phyloP scores from a whole-genome alignment of 2,797 vertebrate genomes.

The Valencia hispanica region DNA sequence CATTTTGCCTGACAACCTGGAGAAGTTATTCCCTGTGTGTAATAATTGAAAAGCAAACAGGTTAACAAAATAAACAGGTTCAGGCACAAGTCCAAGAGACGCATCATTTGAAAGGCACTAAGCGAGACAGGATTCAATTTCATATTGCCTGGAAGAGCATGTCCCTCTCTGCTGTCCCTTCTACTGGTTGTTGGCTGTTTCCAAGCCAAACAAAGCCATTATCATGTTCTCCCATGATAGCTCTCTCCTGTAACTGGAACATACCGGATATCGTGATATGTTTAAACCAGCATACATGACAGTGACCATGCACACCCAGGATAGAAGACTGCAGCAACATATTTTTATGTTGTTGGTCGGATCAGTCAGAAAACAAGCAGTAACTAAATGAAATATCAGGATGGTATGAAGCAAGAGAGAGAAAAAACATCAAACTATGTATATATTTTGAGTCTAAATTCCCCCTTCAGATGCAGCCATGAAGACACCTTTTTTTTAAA shows the following conservation, averaged over 20 bases:
- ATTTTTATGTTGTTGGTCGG: constrained; percentile 2
- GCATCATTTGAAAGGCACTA: constrained; percentile 73
- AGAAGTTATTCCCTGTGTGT: constrained; percentile 32
- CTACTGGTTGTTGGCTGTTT: constrained; percentile 44
- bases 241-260: constrained; percentile 31
- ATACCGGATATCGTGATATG: constrained; percentile 37
- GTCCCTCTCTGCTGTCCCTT: constrained; percentile 65
- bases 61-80: constrained; percentile 56
- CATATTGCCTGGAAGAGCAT: constrained; percentile 55
- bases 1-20: constrained; percentile 26
- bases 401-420: background rate
- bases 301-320: constrained; percentile 36
- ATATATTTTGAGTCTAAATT: no score
- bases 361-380: constrained; percentile 9
- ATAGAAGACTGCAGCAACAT: constrained; percentile 19
- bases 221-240: constrained; percentile 39
- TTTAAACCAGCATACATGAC: constrained; percentile 49
- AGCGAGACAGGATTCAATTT: constrained; percentile 74
- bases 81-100: constrained; percentile 59
- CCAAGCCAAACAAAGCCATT: constrained; percentile 34
- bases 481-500: no score
- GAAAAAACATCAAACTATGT: background rate
- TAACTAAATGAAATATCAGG: constrained; percentile 7
- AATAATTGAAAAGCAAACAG: constrained; percentile 56
- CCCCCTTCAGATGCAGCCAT: no score